Conservation (phyloP, 1,140 invertebrate genomes). For the Augochlora pura region DNA sequence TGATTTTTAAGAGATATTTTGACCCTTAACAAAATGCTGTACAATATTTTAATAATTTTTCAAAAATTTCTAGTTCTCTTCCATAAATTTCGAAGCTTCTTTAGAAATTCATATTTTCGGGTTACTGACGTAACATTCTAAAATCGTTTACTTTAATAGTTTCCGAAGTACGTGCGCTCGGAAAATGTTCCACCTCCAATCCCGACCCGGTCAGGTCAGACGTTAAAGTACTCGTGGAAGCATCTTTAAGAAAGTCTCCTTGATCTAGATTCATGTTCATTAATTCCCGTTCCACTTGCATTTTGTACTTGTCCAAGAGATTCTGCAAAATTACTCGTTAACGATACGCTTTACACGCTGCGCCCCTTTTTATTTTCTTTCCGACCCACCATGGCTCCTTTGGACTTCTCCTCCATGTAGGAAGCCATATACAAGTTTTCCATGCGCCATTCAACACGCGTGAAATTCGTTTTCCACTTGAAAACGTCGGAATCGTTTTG, state of each 20-base stretch:
- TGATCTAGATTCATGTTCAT: conserved; percentile 39
- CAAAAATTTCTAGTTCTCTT: too few species aligned
- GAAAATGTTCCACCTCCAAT: not conserved
- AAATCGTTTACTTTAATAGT: conserved; percentile 7
- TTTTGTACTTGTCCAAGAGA: conserved; percentile 22
- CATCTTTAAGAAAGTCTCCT: conserved; percentile 19
- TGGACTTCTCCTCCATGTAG: not conserved
- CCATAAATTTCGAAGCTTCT: too few species aligned
- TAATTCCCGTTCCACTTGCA: conserved; percentile 21
- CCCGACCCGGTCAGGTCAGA: not conserved
- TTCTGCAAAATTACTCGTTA: conserved; percentile 7
- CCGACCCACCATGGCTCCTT: not conserved
- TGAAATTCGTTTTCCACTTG: not conserved
- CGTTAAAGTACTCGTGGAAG: conserved; percentile 12
- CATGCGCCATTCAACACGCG: conserved; percentile 38
- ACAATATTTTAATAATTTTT: too few species aligned
- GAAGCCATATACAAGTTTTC: conserved; percentile 15
- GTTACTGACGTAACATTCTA: not conserved
- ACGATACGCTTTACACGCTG: not conserved
- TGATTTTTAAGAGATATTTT: too few species aligned
- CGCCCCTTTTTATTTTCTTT: too few species aligned
- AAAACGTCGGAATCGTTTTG: not conserved
- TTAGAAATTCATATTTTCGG: too few species aligned
- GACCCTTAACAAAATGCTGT: too few species aligned
- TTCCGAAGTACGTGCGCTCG: conserved; percentile 22